Percentiles rank a stretch among this genome's conserved stretches.
phyloP scores from a whole-genome alignment of 2,113 vertebrate genomes.

The Callorhinus ursinus region DNA sequence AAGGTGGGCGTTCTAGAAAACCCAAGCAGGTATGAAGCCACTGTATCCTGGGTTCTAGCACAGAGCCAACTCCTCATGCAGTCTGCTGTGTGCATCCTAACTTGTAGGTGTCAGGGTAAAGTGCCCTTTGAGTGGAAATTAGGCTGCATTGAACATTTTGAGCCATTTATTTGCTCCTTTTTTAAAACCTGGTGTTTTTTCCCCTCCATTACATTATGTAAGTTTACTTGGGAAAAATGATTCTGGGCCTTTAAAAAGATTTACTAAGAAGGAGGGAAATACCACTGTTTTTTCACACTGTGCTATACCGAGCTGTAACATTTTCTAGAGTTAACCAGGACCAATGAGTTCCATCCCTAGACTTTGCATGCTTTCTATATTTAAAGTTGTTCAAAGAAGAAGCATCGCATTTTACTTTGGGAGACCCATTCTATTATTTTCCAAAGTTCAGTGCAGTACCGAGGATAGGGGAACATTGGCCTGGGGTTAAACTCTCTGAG shows the following conservation, averaged over 20 bases:
- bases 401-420: conserved; percentile 41
- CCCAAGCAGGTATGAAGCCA: neutral
- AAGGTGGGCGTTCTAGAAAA: conserved; percentile 25
- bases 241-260: neutral
- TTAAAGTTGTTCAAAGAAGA: conserved; percentile 29
- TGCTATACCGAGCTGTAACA: neutral
- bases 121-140: neutral
- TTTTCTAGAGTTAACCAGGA: conserved; percentile 48
- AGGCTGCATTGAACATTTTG: neutral
- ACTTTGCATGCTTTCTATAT: neutral
- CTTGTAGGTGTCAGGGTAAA: neutral
- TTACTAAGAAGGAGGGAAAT: neutral
- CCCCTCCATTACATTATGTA: neutral
- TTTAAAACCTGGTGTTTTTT: neutral
- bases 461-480: neutral
- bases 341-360: conserved; percentile 12
- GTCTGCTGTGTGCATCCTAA: neutral
- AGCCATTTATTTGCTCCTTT: neutral
- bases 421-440: conserved; percentile 17
- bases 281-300: neutral
- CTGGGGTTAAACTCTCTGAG: neutral
- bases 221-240: neutral
- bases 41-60: neutral
- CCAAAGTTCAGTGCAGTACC: neutral
- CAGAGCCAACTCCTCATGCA: neutral